A percentile compares a stretch with the other conserved stretches of the same genome.
phyloP scores from a whole-genome alignment of 2,888 invertebrate species.

The Nomada goodeniana region DNA sequence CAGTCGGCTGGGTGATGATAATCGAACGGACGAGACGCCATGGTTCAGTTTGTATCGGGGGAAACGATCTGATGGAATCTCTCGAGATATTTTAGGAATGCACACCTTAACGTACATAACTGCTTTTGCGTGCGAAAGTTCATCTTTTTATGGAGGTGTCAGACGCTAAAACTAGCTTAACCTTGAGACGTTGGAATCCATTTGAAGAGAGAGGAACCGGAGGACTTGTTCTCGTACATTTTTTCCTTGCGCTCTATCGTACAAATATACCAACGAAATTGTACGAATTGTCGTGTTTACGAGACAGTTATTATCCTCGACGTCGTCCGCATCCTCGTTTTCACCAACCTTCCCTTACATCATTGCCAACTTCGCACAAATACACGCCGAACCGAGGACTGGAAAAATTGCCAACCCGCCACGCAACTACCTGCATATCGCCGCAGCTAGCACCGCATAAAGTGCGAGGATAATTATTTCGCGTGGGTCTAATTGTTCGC shows the following conservation, averaged over 20 bases:
- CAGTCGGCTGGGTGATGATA: constrained; percentile 63
- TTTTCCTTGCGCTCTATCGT: neutral
- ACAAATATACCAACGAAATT: neutral
- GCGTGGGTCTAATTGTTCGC: constrained; percentile 15
- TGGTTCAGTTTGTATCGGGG: constrained; percentile 9
- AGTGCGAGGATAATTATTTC: constrained; percentile 4
- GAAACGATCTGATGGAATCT: neutral
- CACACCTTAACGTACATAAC: neutral
- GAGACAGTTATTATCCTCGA: neutral
- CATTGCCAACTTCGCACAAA: neutral
- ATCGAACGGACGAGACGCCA: constrained; percentile 74
- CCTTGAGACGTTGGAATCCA: neutral
- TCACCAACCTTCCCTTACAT: neutral
- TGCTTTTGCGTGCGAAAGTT: neutral
- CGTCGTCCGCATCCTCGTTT: neutral
- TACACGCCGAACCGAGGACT: no score
- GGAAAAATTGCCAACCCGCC: no score
- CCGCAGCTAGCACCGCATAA: neutral
- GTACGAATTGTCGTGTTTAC: neutral
- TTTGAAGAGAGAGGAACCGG: neutral
- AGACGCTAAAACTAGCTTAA: neutral
- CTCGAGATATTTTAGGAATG: neutral
- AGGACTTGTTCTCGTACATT: neutral
- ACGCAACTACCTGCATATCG: no score
- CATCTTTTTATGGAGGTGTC: neutral